Evolutionary conservation across 2,797 vertebrate species (phyloP), one percentile per base, ranked within the genome.

Genomic region (Centropyge bicolor): DNA sequence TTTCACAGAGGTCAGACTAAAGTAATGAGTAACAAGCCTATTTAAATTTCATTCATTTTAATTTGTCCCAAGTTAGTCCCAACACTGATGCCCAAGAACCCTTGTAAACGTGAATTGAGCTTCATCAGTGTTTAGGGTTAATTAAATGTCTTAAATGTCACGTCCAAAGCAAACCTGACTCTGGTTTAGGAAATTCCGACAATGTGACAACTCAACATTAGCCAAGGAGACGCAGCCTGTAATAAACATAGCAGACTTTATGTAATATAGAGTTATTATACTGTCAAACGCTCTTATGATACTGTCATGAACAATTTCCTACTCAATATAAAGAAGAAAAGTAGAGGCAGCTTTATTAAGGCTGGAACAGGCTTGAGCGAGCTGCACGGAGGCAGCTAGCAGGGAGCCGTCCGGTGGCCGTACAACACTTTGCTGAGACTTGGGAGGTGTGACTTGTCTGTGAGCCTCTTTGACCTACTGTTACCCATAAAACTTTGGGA

Each of bases 241-340:
- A 38, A 68, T 14, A 63, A 68, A 62, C 63, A 41, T 13, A 20
- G 27, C 16, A 10, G 3, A 27, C 22, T 10, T 64, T n/a, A 49
- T 24, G n/a, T 27, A 4, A 19, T 19, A 12, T 40, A 72, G 55
- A 63, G 41, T 51, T 66, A 56, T 51, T 57, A 78, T 14, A 22
- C 54, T 20, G 31, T 19, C 11, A 62, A 45, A 65, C 38, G n/a
- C 41, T 55, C 11, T 55, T 7, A 69, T 52, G 52, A 45, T 27
- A 38, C 38, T 60, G 31, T 54, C 27, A 61, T 51, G 17, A 62
- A 60, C 45, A 62, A 45, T 78, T 51, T 36, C 10, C 24, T 56
- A 36, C 6, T 54, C 2, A 22, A 9, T n/a, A 1, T 43, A 14
- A 45, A 22, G 22, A 27, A 14, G 54, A 20, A 43, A 61, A 54